These are phyloP conservation scores for Proctacanthus coquilletti DNA, from an alignment of 1,140 invertebrate species.

Conservation along the genomic window DNA sequence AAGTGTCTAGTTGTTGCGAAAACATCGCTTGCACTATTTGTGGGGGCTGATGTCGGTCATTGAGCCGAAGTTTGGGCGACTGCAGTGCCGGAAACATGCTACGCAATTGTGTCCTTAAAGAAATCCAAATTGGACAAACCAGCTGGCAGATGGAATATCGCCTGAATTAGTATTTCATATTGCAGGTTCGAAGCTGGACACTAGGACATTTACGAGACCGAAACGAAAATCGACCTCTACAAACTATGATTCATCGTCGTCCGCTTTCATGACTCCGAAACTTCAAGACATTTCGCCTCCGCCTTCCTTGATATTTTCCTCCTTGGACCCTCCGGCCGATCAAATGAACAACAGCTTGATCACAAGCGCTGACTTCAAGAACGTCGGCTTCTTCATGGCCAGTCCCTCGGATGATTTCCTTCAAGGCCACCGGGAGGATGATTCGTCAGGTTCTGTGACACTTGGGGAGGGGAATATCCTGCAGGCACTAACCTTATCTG, in stretches of 20 bases:
- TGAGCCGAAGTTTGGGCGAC: background rate
- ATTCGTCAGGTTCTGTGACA: too few relatives aligned
- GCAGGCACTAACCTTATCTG: slow-evolving; percentile 22
- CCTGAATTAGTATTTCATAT: background rate
- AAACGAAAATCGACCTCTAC: slow-evolving; percentile 17
- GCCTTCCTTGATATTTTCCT: slow-evolving; percentile 24
- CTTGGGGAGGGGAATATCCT: slow-evolving; percentile 20
- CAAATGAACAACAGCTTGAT: slow-evolving; percentile 26
- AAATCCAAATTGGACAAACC: background rate
- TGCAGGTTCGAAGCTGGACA: slow-evolving; percentile 22
- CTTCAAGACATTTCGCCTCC: slow-evolving; percentile 26
- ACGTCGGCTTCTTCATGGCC: slow-evolving; percentile 18
- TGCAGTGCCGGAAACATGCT: background rate
- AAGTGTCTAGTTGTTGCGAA: background rate
- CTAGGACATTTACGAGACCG: slow-evolving; percentile 25
- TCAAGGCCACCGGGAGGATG: too few relatives aligned
- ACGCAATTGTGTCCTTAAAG: background rate
- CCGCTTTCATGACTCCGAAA: too few relatives aligned
- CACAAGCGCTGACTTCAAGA: slow-evolving; percentile 27
- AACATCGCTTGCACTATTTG: background rate
- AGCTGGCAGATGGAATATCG: background rate
- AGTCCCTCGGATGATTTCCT: background rate
- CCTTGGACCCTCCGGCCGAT: slow-evolving; percentile 18
- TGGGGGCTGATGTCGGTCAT: background rate
- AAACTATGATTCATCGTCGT: too few relatives aligned